A percentile compares a stretch with the other conserved stretches of the same genome.
phyloP scores from a whole-genome alignment of 2,888 invertebrate genomes.

The Ophonus ardosiacus region DNA sequence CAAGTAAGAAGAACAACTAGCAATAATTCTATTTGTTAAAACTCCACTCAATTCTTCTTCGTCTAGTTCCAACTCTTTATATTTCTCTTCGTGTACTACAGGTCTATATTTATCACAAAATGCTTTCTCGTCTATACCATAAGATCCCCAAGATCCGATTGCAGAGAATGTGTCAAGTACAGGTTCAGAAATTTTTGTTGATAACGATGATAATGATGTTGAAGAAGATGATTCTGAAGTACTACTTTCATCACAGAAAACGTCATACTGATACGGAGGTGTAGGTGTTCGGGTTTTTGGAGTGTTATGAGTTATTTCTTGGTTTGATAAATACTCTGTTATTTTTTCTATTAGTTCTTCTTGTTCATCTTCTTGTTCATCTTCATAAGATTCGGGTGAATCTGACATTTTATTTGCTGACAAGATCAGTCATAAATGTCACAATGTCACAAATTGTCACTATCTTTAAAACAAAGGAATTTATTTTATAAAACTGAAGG shows the following conservation, averaged over 20 bases:
- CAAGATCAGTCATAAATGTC: no score
- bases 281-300: no score
- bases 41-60: slow-evolving; percentile 74
- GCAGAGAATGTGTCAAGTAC: neutral
- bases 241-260: neutral
- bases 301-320: no score
- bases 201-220: neutral
- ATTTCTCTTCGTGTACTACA: slow-evolving; percentile 65
- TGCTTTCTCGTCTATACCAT: slow-evolving; percentile 66
- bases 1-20: slow-evolving; percentile 77
- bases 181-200: neutral
- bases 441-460: no score
- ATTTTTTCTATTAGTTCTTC: no score
- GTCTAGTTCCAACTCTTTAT: slow-evolving; percentile 66
- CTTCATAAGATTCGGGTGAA: no score
- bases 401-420: no score
- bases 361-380: no score
- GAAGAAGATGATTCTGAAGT: neutral
- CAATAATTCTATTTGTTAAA: slow-evolving; percentile 78
- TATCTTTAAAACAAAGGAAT: no score
- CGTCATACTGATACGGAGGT: neutral
- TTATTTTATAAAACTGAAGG: no score
- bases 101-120: slow-evolving; percentile 68
- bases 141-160: slow-evolving; percentile 64
- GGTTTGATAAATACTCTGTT: no score